These are phyloP conservation scores for Castor canadensis DNA, from an alignment of 2,113 vertebrate genomes.

Conservation along the genomic window DNA sequence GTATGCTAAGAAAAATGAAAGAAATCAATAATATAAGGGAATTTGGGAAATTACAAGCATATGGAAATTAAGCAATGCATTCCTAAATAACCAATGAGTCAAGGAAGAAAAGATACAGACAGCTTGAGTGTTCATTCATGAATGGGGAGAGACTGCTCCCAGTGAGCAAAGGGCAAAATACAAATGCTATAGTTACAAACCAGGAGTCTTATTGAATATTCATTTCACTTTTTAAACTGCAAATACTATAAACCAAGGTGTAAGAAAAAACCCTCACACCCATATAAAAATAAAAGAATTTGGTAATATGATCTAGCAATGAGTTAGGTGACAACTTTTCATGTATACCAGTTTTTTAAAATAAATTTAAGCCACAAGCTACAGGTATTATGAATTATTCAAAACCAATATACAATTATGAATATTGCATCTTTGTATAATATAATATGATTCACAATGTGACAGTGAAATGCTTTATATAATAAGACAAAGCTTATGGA, in stretches of 20 bases:
- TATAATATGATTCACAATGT: neutral
- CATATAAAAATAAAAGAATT: no score
- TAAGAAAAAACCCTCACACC: neutral
- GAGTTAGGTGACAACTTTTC: neutral
- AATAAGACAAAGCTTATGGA: neutral
- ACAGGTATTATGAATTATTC: neutral
- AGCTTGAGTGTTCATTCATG: neutral
- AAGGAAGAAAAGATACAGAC: neutral
- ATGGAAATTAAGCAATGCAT: neutral
- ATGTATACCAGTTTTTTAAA: neutral
- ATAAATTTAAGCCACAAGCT: neutral
- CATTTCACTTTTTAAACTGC: neutral
- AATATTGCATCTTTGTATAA: neutral
- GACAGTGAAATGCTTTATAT: neutral
- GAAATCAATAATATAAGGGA: neutral
- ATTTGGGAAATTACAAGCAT: neutral
- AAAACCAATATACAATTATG: neutral
- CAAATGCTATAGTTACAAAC: neutral
- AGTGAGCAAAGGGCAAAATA: no score
- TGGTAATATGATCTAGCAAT: neutral
- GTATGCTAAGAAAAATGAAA: neutral
- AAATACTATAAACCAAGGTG: neutral
- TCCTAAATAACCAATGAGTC: neutral
- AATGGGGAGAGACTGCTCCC: no score
- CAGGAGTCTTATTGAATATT: no score